Conservation (phyloP, 23 tunicate species). For the Oikopleura dioica region DNA sequence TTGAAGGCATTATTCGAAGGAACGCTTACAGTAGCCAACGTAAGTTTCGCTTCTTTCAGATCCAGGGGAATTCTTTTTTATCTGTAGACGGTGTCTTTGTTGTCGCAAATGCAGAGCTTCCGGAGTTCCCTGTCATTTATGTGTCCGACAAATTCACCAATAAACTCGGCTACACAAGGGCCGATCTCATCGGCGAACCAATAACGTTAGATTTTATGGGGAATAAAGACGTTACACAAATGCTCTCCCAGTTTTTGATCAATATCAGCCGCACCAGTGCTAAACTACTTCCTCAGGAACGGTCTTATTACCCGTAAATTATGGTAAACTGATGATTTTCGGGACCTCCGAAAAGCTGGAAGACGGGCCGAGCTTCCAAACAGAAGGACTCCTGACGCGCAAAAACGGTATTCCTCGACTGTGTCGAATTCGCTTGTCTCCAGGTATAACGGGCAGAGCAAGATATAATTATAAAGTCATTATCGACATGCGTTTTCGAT, state of each 20-base stretch:
- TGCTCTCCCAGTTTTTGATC: not conserved
- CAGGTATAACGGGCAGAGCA: not conserved
- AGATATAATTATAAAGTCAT: too few relatives aligned
- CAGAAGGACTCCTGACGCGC: not conserved
- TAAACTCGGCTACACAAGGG: constrained; percentile 4
- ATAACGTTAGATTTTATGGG: constrained; percentile 12
- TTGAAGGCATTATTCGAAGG: constrained; percentile 2
- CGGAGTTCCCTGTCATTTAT: constrained; percentile 2
- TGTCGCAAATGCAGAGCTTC: not conserved
- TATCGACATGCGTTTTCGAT: too few relatives aligned
- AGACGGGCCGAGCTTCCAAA: constrained; percentile 3
- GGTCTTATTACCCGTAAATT: too few relatives aligned
- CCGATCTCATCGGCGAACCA: constrained; percentile 1
- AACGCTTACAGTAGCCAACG: constrained; percentile 14
- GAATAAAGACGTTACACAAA: not conserved
- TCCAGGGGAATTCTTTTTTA: too few relatives aligned
- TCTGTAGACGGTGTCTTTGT: constrained; percentile 7
- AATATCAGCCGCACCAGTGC: constrained; percentile 11
- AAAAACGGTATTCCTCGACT: constrained; percentile 6
- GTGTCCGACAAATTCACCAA: not conserved
- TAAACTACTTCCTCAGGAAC: too few relatives aligned
- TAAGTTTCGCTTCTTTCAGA: too few relatives aligned
- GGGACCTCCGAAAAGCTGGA: not conserved
- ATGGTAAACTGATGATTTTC: not conserved
- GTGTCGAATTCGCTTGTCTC: constrained; percentile 3